A percentile compares a stretch with the other conserved stretches of the same genome.
phyloP scores from a whole-genome alignment of 1,140 invertebrate species.

The Ganaspis sp. region DNA sequence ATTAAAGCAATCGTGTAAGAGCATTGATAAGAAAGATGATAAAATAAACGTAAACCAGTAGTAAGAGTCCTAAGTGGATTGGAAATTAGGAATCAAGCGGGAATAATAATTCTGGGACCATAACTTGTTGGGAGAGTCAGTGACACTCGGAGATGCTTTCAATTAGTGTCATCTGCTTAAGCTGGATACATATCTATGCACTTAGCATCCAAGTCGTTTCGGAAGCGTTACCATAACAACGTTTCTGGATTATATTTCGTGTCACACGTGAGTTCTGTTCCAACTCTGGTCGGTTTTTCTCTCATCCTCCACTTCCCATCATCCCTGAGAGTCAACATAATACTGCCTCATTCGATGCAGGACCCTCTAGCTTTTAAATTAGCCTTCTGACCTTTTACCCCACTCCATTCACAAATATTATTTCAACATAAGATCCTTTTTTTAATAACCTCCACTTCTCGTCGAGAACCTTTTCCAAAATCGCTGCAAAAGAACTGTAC shows the following conservation, averaged over 20 bases:
- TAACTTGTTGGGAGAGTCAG: background rate
- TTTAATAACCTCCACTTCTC: background rate
- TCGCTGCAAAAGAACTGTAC: no score
- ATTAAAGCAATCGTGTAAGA: no score
- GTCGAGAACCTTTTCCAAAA: no score
- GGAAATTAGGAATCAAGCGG: no score
- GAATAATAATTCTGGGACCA: background rate
- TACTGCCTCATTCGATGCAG: background rate
- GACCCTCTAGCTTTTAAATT: background rate
- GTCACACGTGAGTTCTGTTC: background rate
- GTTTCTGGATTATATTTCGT: conserved; percentile 1
- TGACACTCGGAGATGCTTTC: background rate
- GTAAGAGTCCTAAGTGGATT: no score
- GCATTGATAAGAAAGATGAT: no score
- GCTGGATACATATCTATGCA: conserved; percentile 1
- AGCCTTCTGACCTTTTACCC: background rate
- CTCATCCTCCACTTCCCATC: background rate
- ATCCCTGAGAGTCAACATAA: background rate
- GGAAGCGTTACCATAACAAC: background rate
- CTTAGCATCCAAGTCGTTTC: conserved; percentile 1
- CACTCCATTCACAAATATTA: background rate
- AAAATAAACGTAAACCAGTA: no score
- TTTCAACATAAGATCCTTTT: background rate
- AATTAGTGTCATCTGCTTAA: conserved; percentile 6
- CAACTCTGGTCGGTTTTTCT: background rate